These are phyloP conservation scores for Brachyopa scutellaris DNA, from an alignment of 2,888 invertebrate genomes.

Conservation along the genomic window DNA sequence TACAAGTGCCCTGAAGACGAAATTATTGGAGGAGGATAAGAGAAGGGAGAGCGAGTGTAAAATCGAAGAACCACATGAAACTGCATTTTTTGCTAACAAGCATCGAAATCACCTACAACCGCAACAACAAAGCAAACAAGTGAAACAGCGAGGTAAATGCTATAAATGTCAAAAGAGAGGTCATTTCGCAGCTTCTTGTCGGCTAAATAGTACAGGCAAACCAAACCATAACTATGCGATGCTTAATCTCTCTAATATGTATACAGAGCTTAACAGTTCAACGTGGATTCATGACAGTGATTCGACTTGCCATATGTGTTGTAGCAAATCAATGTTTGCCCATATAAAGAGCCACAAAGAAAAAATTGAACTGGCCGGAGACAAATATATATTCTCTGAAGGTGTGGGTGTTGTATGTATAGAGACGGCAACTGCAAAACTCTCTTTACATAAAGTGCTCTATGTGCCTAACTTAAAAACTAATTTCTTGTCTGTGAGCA, in stretches of 20 bases:
- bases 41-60: conserved; percentile 20
- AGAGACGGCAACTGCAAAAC: neutral
- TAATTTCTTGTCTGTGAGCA: conserved; percentile 38
- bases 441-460: conserved; percentile 18
- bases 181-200: conserved; percentile 1
- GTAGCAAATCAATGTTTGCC: conserved; percentile 4
- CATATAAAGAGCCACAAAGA: neutral
- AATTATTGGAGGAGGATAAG: conserved; percentile 50
- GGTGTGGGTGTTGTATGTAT: conserved; percentile 7
- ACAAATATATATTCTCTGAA: conserved; percentile 5
- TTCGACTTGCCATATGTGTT: conserved; percentile 7
- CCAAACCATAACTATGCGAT: conserved; percentile 14
- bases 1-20: conserved; percentile 21
- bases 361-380: conserved; percentile 1
- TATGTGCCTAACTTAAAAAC: conserved; percentile 2
- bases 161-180: conserved; percentile 28
- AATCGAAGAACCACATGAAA: conserved; percentile 17
- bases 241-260: conserved; percentile 5
- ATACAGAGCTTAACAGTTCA: conserved; percentile 2
- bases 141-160: too few relatives aligned
- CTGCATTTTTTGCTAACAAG: conserved; percentile 24
- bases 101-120: neutral
- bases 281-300: conserved; percentile 22
- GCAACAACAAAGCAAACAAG: too few relatives aligned
- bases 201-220: neutral